phyloP scores from a whole-genome alignment of 2,888 invertebrate species.

The Lottia scabra region DNA sequence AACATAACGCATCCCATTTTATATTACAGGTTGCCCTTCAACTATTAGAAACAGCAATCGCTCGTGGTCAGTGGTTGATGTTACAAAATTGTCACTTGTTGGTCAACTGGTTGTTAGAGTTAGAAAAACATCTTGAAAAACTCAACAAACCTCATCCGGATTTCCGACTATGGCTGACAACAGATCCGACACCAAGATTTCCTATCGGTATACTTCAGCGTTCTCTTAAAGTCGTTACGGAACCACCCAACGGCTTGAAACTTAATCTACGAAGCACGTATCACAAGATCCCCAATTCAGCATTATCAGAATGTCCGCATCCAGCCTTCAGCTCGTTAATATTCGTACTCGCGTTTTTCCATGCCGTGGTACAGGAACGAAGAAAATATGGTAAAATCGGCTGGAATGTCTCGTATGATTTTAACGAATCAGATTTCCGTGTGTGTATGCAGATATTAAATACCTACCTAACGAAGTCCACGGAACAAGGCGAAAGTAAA shows the following conservation, averaged over 20 bases:
- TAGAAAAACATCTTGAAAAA: constrained; percentile 87
- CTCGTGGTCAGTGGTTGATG: constrained; percentile 88
- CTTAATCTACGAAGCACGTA: constrained; percentile 89
- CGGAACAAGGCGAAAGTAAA: constrained; percentile 72
- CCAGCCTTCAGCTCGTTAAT: constrained; percentile 83
- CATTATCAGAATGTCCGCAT: constrained; percentile 81
- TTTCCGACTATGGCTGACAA: constrained; percentile 92
- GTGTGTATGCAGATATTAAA: constrained; percentile 88
- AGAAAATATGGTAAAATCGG: constrained; percentile 94
- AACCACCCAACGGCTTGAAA: constrained; percentile 91
- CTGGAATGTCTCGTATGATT: constrained; percentile 94
- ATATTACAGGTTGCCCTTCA: constrained; percentile 76
- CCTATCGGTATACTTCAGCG: constrained; percentile 90
- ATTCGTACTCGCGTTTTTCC: constrained; percentile 92
- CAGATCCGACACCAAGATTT: constrained; percentile 87
- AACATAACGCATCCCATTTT: background rate
- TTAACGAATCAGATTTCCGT: constrained; percentile 90
- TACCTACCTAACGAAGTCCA: constrained; percentile 84
- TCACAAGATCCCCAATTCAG: constrained; percentile 83
- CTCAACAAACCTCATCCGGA: constrained; percentile 87
- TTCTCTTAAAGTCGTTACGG: constrained; percentile 90
- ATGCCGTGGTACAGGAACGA: constrained; percentile 91
- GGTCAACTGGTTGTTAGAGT: constrained; percentile 80
- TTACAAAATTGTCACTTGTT: constrained; percentile 92
- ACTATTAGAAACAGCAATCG: constrained; percentile 68